phyloP scores from a whole-genome alignment of 2,113 vertebrate species.

The Sarotherodon lohbergeri region DNA sequence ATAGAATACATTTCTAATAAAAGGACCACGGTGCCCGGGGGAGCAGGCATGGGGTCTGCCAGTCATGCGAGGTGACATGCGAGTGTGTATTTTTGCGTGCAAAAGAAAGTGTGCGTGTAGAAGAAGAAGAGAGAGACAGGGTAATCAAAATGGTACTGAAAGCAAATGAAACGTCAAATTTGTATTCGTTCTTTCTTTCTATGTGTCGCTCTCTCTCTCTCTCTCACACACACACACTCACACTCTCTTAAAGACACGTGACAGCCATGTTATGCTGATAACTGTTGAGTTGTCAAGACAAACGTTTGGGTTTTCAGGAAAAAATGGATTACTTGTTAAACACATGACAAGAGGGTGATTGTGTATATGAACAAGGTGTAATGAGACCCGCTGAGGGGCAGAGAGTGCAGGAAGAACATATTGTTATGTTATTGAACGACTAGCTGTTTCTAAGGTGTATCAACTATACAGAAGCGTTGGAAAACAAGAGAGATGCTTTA shows the following conservation, averaged over 20 bases:
- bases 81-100: background rate
- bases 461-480: background rate
- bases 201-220: background rate
- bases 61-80: slow-evolving; percentile 54
- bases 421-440: background rate
- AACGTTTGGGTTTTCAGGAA: background rate
- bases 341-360: background rate
- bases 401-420: background rate
- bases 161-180: slow-evolving; percentile 50
- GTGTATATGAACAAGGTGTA: background rate
- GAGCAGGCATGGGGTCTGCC: slow-evolving; percentile 56
- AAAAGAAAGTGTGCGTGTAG: background rate
- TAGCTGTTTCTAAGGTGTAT: background rate
- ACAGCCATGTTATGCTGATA: slow-evolving; percentile 7
- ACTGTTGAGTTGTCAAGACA: background rate
- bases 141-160: slow-evolving; percentile 48
- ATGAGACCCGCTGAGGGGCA: background rate
- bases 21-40: slow-evolving; percentile 56
- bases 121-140: slow-evolving; percentile 1
- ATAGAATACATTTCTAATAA: slow-evolving; percentile 76
- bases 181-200: background rate
- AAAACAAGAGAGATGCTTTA: background rate
- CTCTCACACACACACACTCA: background rate
- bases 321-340: background rate
- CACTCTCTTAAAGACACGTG: background rate